Base-by-base conservation (phyloP, 2,888 invertebrate genomes). In the Drosophila setosimentum region DNA sequence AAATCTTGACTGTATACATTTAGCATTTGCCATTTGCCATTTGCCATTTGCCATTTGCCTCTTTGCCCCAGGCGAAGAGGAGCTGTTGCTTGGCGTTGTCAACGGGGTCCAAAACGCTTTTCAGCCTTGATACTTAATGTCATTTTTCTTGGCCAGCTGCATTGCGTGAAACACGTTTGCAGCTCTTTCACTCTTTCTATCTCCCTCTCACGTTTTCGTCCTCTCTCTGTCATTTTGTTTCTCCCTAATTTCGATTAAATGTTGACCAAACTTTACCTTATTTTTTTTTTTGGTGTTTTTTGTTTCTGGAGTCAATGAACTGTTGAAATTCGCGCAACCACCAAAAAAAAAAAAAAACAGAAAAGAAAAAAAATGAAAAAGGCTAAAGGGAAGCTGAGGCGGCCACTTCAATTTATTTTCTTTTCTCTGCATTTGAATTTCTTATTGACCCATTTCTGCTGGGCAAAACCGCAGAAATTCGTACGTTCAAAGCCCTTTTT, bases 391-490 rank as follows among this genome's bases (percentile, higher is more conserved):
- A 45, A 33, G 50, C 24, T 18, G 30, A 32, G 37, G 33, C 37
- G 29, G 32, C 48, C 37, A 55, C 69, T 69, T 67, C 35, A 67
- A 67, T 67, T 69, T 68, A 13, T 35, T 53, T 66, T 33, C n/a
- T 37, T 48, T 40, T 53, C 54, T 60, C 54, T 63, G 73, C 72
- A 63, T 71, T 71, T 71, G 71, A 71, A 71, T 63, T 71, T 71
- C 72, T 62, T 71, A 72, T 71, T 71, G 71, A 71, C 71, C 71
- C 62, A 69, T 69, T 69, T 69, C 71, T 60, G 60, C 29, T 49
- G 69, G 68, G 35, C 42, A 57, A 29, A 50, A 29, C 53, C 53
- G 48, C 59, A 53, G 27, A 54, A 24, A n/a, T 37, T 30, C 54
- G 51, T 57, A 29, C 55, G 73, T 53, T 69, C 71, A 60, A 57